Percentiles rank a stretch among this genome's conserved stretches.
Evolutionary conservation across 2,113 vertebrate species (phyloP).

Genomic region (Rhodinocichla rosea): DNA sequence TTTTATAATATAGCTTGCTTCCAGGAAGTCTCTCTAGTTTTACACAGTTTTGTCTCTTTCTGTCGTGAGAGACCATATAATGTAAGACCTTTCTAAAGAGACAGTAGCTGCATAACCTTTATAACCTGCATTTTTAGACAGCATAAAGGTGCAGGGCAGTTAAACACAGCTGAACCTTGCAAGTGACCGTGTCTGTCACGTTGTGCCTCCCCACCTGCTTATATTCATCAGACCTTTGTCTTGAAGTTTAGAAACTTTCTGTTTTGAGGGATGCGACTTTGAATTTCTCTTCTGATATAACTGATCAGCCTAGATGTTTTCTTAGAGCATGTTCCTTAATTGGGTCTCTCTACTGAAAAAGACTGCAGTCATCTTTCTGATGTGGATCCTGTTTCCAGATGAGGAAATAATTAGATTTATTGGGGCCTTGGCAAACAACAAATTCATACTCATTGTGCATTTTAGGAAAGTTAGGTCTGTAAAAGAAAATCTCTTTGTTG

Average conservation of each 20-base stretch:
- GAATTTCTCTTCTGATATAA: not conserved
- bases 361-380: not conserved
- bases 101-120: not conserved
- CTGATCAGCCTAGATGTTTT: not conserved
- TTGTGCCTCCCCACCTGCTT: not conserved
- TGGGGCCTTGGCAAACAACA: not conserved
- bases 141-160: not conserved
- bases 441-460: not conserved
- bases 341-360: not conserved
- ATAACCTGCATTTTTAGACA: not conserved
- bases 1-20: not conserved
- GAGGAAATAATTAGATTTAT: not conserved
- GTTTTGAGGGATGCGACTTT: not conserved
- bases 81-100: not conserved
- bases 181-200: accelerated
- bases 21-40: not conserved
- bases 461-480: not conserved
- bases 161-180: not conserved
- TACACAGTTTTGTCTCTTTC: not conserved
- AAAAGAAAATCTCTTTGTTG: not conserved
- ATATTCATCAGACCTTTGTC: not conserved
- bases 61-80: accelerated
- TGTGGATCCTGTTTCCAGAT: not conserved
- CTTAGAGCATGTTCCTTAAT: not conserved
- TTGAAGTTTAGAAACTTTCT: not conserved